Evolutionary conservation across 2,888 invertebrate genomes (phyloP).

Genomic region (Aleiodes testaceus): DNA sequence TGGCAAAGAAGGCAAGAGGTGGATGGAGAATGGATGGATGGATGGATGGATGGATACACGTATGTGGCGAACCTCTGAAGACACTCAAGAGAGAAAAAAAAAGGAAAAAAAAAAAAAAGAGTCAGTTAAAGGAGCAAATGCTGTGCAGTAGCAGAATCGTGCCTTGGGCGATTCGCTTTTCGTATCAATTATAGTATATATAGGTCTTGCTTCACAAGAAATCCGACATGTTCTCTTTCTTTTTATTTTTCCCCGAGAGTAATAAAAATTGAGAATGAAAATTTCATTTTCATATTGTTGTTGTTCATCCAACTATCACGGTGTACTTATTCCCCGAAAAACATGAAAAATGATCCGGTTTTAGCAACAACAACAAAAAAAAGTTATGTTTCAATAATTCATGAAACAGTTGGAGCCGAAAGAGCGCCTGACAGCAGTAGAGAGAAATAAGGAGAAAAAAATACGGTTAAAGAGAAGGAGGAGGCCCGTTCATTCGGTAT

Average conservation of each 20-base stretch:
- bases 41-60: constrained; percentile 61
- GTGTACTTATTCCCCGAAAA: constrained; percentile 11
- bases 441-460: constrained; percentile 18
- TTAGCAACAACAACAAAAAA: not conserved
- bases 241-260: not conserved
- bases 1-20: constrained; percentile 60
- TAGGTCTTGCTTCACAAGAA: constrained; percentile 8
- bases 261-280: constrained; percentile 1
- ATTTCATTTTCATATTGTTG: constrained; percentile 8
- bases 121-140: constrained; percentile 41
- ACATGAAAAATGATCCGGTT: constrained; percentile 31
- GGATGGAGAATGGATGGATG: constrained; percentile 58
- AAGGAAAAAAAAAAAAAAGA: not conserved
- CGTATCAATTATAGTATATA: constrained; percentile 49
- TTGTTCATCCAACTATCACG: not conserved
- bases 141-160: constrained; percentile 62
- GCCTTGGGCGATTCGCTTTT: constrained; percentile 60
- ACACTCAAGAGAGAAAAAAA: not conserved
- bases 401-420: constrained; percentile 41
- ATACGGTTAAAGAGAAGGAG: constrained; percentile 45
- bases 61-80: constrained; percentile 33
- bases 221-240: too few species aligned
- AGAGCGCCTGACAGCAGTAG: constrained; percentile 31
- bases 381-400: constrained; percentile 44
- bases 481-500: constrained; percentile 45